Percentiles rank a stretch among this genome's conserved stretches.
These are phyloP conservation scores for Sarotherodon lohbergeri DNA, from an alignment of 2,113 vertebrate species.

Conservation along the genomic window DNA sequence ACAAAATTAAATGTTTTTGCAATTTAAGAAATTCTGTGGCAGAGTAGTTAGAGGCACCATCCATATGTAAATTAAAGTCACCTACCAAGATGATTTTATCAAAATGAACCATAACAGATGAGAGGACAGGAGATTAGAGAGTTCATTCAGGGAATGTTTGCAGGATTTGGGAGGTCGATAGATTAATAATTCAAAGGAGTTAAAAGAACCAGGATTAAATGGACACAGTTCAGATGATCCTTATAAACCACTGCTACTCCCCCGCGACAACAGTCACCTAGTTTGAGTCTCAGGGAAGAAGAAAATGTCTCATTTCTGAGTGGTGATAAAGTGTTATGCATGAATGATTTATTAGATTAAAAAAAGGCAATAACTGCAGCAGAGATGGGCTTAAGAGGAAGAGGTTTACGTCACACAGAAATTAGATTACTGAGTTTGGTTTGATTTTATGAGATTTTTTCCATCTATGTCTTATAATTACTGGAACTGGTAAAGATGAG, in stretches of 20 bases:
- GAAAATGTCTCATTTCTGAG: not conserved
- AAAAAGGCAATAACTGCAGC: fast-evolving
- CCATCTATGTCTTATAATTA: not conserved
- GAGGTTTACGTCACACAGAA: not conserved
- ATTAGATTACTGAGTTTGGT: not conserved
- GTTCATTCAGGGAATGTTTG: not conserved
- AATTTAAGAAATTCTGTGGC: not conserved
- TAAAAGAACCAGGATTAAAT: not conserved
- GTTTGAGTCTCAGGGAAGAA: not conserved
- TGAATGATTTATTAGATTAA: not conserved
- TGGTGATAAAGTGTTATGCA: not conserved
- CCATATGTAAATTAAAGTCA: not conserved
- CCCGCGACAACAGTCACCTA: not conserved
- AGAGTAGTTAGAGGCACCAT: not conserved
- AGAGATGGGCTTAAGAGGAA: fast-evolving
- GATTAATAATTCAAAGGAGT: not conserved
- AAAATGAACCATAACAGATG: not conserved
- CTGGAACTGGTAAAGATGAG: not conserved
- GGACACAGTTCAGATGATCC: not conserved
- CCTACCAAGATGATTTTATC: not conserved
- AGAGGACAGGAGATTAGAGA: not conserved
- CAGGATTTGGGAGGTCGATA: not conserved
- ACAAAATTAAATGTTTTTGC: not conserved
- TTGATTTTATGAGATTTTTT: not conserved
- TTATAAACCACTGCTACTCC: not conserved